These are phyloP conservation scores for Girardia tigrina DNA, from an alignment of 2,888 invertebrate species.

Conservation along the genomic window DNA sequence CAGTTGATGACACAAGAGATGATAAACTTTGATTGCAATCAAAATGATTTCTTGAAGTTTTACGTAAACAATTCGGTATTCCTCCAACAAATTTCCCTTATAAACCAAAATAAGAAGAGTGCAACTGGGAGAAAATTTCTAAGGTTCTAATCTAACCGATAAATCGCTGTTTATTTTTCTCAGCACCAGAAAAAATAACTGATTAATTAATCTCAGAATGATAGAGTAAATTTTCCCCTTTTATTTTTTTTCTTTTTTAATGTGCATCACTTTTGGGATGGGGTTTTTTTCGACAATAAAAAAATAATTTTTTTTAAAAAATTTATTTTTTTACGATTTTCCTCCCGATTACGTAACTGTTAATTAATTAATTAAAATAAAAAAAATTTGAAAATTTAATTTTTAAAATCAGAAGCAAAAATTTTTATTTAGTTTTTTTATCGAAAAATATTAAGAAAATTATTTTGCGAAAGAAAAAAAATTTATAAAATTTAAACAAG, in stretches of 20 bases:
- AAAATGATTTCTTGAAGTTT: slow-evolving; percentile 23
- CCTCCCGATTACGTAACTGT: too few species aligned
- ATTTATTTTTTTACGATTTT: too few species aligned
- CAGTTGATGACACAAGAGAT: slow-evolving; percentile 6
- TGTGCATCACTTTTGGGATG: background rate
- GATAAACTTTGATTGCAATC: slow-evolving; percentile 23
- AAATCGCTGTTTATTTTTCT: slow-evolving; percentile 23
- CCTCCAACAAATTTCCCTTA: background rate
- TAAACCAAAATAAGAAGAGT: slow-evolving; percentile 15
- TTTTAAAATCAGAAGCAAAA: too few species aligned
- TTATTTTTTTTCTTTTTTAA: background rate
- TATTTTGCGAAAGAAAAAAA: too few species aligned
- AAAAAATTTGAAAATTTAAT: too few species aligned
- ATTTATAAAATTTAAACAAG: too few species aligned
- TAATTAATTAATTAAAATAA: too few species aligned
- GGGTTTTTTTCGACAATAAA: too few species aligned
- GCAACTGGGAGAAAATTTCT: background rate
- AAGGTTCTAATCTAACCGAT: slow-evolving; percentile 23
- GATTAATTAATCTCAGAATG: slow-evolving; percentile 1
- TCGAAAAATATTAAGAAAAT: too few species aligned
- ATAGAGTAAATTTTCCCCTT: background rate
- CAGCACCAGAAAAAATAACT: slow-evolving; percentile 5
- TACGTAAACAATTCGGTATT: slow-evolving; percentile 18
- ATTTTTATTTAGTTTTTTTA: too few species aligned
- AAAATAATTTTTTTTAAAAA: too few species aligned